A percentile compares a stretch with the other conserved stretches of the same genome.
phyloP scores from a whole-genome alignment of 2,888 invertebrate genomes.

The Scelioninae gen. 1 region DNA sequence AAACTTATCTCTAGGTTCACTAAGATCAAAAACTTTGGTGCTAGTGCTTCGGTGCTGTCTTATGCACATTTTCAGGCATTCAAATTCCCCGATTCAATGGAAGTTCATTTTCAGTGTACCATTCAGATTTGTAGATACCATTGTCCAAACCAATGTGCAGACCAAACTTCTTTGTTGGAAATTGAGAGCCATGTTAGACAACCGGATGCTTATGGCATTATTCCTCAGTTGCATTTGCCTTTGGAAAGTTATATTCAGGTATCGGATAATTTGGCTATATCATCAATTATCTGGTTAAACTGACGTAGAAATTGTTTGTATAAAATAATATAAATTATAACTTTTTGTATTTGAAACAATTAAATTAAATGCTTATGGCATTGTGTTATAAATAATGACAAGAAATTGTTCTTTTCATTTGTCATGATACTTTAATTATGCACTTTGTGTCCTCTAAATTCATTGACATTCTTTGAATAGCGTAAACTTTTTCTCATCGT shows the following conservation, averaged over 20 bases:
- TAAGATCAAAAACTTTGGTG: constrained; percentile 97
- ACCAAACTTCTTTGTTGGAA: constrained; percentile 84
- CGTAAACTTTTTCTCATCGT: background rate
- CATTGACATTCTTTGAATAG: too few species aligned
- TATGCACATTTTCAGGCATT: constrained; percentile 98
- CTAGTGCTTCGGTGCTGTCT: constrained; percentile 95
- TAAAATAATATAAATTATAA: too few species aligned
- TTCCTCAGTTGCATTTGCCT: constrained; percentile 87
- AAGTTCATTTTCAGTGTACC: constrained; percentile 97
- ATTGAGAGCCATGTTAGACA: constrained; percentile 85
- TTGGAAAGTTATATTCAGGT: constrained; percentile 88
- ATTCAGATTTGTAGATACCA: constrained; percentile 97
- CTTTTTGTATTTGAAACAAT: too few species aligned
- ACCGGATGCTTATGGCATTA: constrained; percentile 88
- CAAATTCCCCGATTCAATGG: constrained; percentile 98
- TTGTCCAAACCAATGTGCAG: constrained; percentile 96
- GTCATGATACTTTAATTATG: too few species aligned
- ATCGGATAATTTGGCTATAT: background rate
- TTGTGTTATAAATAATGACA: too few species aligned
- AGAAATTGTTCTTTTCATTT: too few species aligned
- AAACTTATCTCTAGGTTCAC: constrained; percentile 97
- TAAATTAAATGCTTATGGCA: too few species aligned
- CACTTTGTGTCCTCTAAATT: too few species aligned
- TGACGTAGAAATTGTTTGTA: too few species aligned
- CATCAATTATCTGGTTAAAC: background rate